Conservation (phyloP, 2,797 vertebrate genomes). For the Crocidura indochinensis region DNA sequence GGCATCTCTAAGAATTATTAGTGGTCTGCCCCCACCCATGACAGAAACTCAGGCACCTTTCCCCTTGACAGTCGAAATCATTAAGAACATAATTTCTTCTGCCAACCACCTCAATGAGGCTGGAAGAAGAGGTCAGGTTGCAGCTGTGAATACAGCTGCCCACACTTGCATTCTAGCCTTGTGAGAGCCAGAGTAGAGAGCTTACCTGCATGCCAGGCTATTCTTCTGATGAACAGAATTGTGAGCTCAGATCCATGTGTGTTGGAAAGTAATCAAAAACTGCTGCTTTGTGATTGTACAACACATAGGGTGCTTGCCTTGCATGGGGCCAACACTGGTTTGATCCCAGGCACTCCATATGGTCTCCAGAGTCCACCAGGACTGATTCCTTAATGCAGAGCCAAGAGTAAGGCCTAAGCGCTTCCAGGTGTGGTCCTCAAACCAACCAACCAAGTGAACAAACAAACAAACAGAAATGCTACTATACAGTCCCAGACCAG, state of each 20-base stretch:
- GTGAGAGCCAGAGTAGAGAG: not conserved
- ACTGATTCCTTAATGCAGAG: no score
- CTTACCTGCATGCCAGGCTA: no score
- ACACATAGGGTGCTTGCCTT: no score
- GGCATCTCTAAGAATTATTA: not conserved
- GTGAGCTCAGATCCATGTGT: not conserved
- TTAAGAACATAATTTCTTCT: not conserved
- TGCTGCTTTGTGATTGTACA: no score
- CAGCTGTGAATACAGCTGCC: not conserved
- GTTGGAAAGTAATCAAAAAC: constrained; percentile 18
- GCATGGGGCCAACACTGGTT: no score
- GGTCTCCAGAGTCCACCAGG: no score
- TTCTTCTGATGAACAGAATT: not conserved
- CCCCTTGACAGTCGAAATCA: not conserved
- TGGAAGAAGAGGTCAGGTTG: not conserved
- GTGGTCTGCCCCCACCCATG: not conserved
- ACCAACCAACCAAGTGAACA: no score
- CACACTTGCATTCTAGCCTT: not conserved
- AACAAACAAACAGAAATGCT: no score
- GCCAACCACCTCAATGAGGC: not conserved
- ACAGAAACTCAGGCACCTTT: not conserved
- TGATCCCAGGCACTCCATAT: no score
- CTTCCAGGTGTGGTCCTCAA: no score
- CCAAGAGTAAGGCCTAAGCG: no score
- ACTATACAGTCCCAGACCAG: constrained; percentile 3